Evolutionary conservation across 1,140 invertebrate species (phyloP).

Genomic region (Bacillus rossius): DNA sequence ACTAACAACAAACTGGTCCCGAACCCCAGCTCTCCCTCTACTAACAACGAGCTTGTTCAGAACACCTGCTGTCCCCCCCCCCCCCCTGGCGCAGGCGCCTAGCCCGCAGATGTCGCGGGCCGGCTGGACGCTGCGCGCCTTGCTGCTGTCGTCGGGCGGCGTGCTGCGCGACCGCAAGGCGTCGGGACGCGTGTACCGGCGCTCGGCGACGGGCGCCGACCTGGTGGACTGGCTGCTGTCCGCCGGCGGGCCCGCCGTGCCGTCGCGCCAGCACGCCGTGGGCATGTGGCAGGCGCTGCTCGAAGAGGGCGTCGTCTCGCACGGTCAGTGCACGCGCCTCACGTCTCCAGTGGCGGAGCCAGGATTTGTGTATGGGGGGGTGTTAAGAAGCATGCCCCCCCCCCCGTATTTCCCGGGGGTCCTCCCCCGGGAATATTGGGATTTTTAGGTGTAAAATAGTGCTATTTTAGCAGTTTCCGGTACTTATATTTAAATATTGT

Average conservation of each 20-base stretch:
- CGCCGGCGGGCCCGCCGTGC: slow-evolving; percentile 44
- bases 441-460: too few relatives aligned
- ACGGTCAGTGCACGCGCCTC: slow-evolving; percentile 60
- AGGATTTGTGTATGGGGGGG: too few relatives aligned
- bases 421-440: too few relatives aligned
- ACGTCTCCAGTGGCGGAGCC: too few relatives aligned
- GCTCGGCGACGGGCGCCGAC: slow-evolving; percentile 52
- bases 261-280: slow-evolving; percentile 64
- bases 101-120: slow-evolving; percentile 58
- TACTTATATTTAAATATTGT: too few relatives aligned
- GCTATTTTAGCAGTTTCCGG: too few relatives aligned
- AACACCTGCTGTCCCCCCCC: neutral
- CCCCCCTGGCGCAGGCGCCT: slow-evolving; percentile 45
- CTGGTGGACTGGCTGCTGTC: slow-evolving; percentile 61
- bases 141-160: slow-evolving; percentile 54
- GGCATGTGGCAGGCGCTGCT: slow-evolving; percentile 82
- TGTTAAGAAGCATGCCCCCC: too few relatives aligned
- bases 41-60: neutral
- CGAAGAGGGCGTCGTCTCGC: slow-evolving; percentile 72
- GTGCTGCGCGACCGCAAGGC: slow-evolving; percentile 55
- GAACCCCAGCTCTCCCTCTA: too few relatives aligned
- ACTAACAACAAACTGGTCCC: too few relatives aligned
- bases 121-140: slow-evolving; percentile 61
- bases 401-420: too few relatives aligned
- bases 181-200: slow-evolving; percentile 50